A percentile compares a stretch with the other conserved stretches of the same genome.
Evolutionary conservation across 2,797 vertebrate species (phyloP).

Genomic region (Oreochromis grahami): DNA sequence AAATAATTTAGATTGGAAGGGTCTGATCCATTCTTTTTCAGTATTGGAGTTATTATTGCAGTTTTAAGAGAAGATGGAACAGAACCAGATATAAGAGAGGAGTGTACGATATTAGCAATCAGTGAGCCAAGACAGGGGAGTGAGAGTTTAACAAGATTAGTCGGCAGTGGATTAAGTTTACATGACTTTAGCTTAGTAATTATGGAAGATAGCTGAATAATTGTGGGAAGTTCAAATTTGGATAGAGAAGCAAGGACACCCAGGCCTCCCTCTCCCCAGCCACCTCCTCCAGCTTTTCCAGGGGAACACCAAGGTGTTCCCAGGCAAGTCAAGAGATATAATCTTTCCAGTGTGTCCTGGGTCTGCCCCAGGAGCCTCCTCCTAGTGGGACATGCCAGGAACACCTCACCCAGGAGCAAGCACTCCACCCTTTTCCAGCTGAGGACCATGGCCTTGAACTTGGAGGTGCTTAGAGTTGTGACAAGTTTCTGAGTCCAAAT

Average conservation of each 20-base stretch:
- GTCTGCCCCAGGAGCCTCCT: not conserved
- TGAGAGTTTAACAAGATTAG: too few relatives aligned
- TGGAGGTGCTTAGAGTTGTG: rapidly evolving
- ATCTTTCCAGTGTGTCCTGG: not conserved
- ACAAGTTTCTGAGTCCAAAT: not conserved
- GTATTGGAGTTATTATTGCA: too few relatives aligned
- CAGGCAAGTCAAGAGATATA: not conserved
- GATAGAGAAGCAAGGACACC: not conserved
- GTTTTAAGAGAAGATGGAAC: too few relatives aligned
- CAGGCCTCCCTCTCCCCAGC: not conserved
- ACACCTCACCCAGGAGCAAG: not conserved
- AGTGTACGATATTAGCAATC: too few relatives aligned
- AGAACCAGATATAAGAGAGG: too few relatives aligned
- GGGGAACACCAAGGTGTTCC: not conserved
- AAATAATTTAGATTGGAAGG: too few relatives aligned
- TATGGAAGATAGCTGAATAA: not conserved
- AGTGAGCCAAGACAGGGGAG: too few relatives aligned
- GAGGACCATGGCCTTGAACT: not conserved
- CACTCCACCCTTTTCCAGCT: not conserved
- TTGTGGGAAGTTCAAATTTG: not conserved
- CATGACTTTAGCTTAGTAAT: not conserved
- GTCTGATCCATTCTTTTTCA: too few relatives aligned
- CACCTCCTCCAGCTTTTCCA: not conserved
- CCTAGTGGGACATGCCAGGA: not conserved
- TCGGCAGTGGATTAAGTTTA: not conserved